Evolutionary conservation across 1,140 invertebrate species (phyloP), one percentile per base, ranked within the genome.

Genomic region (Helicoverpa zea): DNA sequence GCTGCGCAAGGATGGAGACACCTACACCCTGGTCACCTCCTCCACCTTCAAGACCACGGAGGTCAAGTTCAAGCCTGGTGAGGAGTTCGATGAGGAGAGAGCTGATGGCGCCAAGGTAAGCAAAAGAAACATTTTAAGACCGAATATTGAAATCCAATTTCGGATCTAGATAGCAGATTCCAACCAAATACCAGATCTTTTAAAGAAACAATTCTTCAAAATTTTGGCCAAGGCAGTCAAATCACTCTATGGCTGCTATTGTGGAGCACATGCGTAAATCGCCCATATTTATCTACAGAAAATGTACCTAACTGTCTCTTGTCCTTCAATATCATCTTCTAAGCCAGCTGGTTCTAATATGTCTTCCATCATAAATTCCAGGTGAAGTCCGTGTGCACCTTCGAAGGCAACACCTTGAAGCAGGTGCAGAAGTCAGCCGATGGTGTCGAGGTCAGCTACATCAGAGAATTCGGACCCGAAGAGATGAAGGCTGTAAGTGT

Each of bases 11-110:
- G 95, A 96, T 66, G 96, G 96, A 3, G 97, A 96, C 83, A 87
- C 93, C 3, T 98, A 96, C 95, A 96, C 96, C 1, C 90, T 98
- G 58, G 97, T 97, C 81, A 98, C 98, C 1, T 96, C 96, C 4
- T 98, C 98, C 74, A 97, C 97, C 51, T 98, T 98, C 94, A 98
- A 98, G 93, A 98, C 96, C 87, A 96, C 96, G 0, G 96, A 97
- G 84, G 96, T 97, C 80, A 97, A 96, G 85, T 98, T 98, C 95
- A 97, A 96, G 94, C 96, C 97, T 2, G 97, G 97, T 2, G 96
- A 97, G 83, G 97, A 98, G 89, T 98, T 98, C 87, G 97, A 98
- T 4, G 98, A 98, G 87, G 97, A 97, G 78, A 98, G 98, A 2
- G 96, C 97, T 80, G 98, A 98, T 90, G 98, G 98, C 10, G 96